These are phyloP conservation scores for Bhutanitis thaidina DNA, from an alignment of 2,888 invertebrate species.

Conservation along the genomic window DNA sequence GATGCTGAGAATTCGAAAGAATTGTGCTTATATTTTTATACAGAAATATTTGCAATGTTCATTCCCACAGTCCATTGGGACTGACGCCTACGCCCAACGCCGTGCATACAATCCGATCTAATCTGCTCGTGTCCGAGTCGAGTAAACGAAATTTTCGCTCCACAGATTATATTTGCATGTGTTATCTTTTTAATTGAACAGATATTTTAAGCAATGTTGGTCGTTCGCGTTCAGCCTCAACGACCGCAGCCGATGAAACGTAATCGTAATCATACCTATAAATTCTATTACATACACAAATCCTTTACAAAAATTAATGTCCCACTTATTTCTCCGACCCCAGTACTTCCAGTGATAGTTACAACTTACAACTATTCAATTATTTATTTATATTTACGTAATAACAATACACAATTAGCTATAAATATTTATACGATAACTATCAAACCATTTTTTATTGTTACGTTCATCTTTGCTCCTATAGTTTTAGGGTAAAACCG, in stretches of 20 bases:
- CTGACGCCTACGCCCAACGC: not conserved
- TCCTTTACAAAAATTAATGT: slow-evolving; percentile 54
- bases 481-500: slow-evolving; percentile 61
- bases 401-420: slow-evolving; percentile 81
- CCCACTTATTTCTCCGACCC: slow-evolving; percentile 45
- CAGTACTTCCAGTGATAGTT: slow-evolving; percentile 71
- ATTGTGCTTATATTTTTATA: slow-evolving; percentile 24
- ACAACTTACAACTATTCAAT: slow-evolving; percentile 78
- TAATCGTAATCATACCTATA: slow-evolving; percentile 7
- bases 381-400: slow-evolving; percentile 79
- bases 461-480: slow-evolving; percentile 66
- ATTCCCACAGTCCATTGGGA: slow-evolving; percentile 20
- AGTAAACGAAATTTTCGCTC: not conserved
- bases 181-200: not conserved
- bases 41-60: slow-evolving; percentile 30
- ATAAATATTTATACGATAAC: slow-evolving; percentile 80
- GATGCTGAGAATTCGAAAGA: slow-evolving; percentile 44
- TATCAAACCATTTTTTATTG: slow-evolving; percentile 74
- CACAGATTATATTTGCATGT: not conserved
- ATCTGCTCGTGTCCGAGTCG: not conserved
- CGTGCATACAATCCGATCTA: not conserved
- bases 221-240: slow-evolving; percentile 24
- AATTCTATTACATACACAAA: slow-evolving; percentile 50
- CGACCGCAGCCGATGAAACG: not conserved
- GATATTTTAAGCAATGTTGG: slow-evolving; percentile 11